Evolutionary conservation across 2,888 invertebrate genomes (phyloP).

Genomic region (Sinotaia quadrata): DNA sequence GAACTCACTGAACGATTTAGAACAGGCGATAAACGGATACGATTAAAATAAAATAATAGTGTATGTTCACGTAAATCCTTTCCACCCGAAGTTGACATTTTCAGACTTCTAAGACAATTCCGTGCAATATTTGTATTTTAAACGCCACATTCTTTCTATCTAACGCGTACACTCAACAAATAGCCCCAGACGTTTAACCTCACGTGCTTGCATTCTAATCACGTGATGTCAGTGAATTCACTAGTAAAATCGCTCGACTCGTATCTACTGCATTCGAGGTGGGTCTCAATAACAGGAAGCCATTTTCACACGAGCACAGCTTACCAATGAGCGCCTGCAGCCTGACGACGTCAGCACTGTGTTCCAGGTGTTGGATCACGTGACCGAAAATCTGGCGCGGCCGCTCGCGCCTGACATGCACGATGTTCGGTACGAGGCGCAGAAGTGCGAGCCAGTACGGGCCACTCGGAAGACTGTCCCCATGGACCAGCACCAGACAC

Average conservation of each 20-base stretch:
- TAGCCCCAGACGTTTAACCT: background rate
- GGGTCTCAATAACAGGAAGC: too few relatives aligned
- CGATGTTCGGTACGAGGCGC: constrained; percentile 47
- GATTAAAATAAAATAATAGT: too few relatives aligned
- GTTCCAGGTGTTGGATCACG: constrained; percentile 47
- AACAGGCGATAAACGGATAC: too few relatives aligned
- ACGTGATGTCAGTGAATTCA: too few relatives aligned
- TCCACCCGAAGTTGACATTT: too few relatives aligned
- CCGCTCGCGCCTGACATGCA: constrained; percentile 45
- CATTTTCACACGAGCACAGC: background rate
- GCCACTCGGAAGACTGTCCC: constrained; percentile 48
- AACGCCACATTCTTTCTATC: background rate
- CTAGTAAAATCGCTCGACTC: too few relatives aligned
- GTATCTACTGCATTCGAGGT: too few relatives aligned
- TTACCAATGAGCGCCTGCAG: constrained; percentile 48
- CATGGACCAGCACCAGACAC: constrained; percentile 56
- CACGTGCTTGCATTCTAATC: background rate
- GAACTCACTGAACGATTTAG: too few relatives aligned
- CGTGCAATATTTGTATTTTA: background rate
- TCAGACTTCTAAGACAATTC: too few relatives aligned
- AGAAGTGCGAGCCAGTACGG: constrained; percentile 52
- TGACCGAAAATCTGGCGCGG: constrained; percentile 48
- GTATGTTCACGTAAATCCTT: too few relatives aligned
- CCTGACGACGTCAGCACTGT: constrained; percentile 55
- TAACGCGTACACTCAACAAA: background rate